A percentile compares a stretch with the other conserved stretches of the same genome.
Evolutionary conservation across 2,113 vertebrate genomes (phyloP).

Genomic region (Passer domesticus): DNA sequence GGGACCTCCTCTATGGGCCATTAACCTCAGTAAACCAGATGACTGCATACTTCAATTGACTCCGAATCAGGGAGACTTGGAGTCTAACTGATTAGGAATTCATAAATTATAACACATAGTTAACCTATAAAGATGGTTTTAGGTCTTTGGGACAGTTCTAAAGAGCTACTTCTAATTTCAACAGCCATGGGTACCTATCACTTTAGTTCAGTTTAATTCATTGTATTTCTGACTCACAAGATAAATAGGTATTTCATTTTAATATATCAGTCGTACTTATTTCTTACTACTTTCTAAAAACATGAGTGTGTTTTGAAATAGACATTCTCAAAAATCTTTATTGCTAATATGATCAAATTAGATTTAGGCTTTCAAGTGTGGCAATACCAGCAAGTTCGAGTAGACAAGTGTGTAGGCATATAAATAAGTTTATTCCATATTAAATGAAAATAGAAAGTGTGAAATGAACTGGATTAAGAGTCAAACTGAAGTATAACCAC

Average conservation of each 20-base stretch:
- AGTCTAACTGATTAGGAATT: background rate
- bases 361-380: background rate
- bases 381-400: background rate
- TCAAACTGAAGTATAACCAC: background rate
- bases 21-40: background rate
- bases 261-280: background rate
- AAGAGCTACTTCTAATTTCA: background rate
- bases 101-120: background rate
- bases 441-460: slow-evolving; percentile 8
- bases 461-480: slow-evolving; percentile 1
- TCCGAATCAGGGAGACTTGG: background rate
- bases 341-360: background rate
- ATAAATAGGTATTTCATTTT: background rate
- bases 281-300: background rate
- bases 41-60: background rate
- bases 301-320: background rate
- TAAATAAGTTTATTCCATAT: background rate
- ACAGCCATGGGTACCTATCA: background rate
- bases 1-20: background rate
- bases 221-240: background rate
- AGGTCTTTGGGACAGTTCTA: background rate
- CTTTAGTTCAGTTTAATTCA: background rate
- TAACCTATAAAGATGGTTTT: background rate
- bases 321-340: background rate
- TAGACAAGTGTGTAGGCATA: background rate